Evolutionary conservation across 35 echinoderm and acorn worm species (phyloP), one percentile per base, ranked within the genome.

Genomic region (Apostichopus japonicus): DNA sequence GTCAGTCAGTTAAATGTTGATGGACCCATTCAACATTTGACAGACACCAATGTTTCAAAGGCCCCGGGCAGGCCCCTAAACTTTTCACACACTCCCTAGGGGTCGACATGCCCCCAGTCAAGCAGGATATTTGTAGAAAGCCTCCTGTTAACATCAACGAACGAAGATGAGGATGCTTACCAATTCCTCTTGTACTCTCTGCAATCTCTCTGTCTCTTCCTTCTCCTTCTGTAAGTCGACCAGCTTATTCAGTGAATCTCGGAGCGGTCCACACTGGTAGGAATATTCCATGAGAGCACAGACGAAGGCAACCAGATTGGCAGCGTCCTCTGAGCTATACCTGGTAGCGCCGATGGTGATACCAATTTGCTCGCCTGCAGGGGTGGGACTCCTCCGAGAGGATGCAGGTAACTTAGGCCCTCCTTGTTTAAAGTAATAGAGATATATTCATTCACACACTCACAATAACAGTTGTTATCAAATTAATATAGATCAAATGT

Each of bases 301-400:
- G 73, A 93, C 92, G 92, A 96, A 99, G 22, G 97, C 97, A 23
- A 96, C 97, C 17, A 99, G 82, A 52, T 92, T 96, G 59, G 95
- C 97, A 11, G 97, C 95, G 90, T 99, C 97, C 77, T 99, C 97
- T 56, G 97, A 99, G 90, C 97, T 99, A 70, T 96, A 99, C 78
- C 97, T 95, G 21, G 95, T 96, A 6, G 97, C 95, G 58, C 93
- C 95, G 4, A 99, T 99, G 65, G 97, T 99, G 72, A 99, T 99
- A 79, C 95, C 95, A 54, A 78, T 51, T 8, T 72, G 89, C 1
- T 94, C 76, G 53, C 94, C 97, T 8, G 79, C 67, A 6, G 92
- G 90, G 22, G 95, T 91, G 21, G 97, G 95, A 75, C 91, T 93
- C 16, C 95, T 91, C 5, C 97, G 91, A 5, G 87, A 82, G 10